A percentile compares a stretch with the other conserved stretches of the same genome.
phyloP scores from a whole-genome alignment of 2,797 vertebrate species.

The Trachurus trachurus region DNA sequence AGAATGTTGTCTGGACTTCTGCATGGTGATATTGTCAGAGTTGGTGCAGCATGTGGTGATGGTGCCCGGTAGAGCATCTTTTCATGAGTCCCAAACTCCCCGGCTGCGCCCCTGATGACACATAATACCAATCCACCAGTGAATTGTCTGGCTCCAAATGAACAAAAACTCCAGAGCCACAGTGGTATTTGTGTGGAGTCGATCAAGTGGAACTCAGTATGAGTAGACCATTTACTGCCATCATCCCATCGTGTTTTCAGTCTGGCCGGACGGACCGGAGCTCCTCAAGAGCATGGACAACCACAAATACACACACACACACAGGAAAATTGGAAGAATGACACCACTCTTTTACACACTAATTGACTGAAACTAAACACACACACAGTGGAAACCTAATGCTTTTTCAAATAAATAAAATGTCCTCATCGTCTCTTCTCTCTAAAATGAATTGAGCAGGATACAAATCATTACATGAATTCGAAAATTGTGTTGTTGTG shows the following conservation, averaged over 20 bases:
- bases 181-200: conserved; percentile 45
- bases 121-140: conserved; percentile 36
- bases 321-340: conserved; percentile 68
- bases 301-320: conserved; percentile 40
- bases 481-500: too few relatives aligned
- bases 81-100: neutral
- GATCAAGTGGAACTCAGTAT: conserved; percentile 38
- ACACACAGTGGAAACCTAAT: neutral
- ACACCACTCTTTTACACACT: conserved; percentile 67
- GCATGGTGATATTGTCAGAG: neutral
- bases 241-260: conserved; percentile 52
- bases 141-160: conserved; percentile 43
- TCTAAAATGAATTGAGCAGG: neutral
- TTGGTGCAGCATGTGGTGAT: too few relatives aligned
- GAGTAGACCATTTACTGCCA: conserved; percentile 21
- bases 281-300: conserved; percentile 64
- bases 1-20: too few relatives aligned
- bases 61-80: neutral
- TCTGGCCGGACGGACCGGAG: conserved; percentile 36
- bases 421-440: neutral
- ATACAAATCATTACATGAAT: too few relatives aligned
- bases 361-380: conserved; percentile 57
- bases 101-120: conserved; percentile 16
- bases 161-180: conserved; percentile 4
- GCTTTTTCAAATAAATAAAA: neutral